Evolutionary conservation across 2,113 vertebrate species (phyloP).

Genomic region (Cryptotis parvus): DNA sequence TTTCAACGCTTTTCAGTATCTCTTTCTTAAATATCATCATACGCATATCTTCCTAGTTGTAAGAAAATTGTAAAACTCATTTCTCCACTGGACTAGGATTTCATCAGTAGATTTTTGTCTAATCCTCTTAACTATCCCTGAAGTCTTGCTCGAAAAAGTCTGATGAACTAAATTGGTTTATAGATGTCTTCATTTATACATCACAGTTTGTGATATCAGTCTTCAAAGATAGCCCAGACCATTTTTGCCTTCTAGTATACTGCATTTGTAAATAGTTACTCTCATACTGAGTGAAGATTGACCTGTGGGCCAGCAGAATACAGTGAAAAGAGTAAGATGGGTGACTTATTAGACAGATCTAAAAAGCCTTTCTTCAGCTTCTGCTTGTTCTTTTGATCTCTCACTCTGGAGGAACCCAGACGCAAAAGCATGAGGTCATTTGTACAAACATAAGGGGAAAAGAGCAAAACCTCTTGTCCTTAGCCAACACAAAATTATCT

Average conservation of each 20-base stretch:
- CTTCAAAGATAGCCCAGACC: background rate
- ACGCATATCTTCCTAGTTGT: background rate
- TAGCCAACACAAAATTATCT: background rate
- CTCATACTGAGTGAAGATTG: background rate
- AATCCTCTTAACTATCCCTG: background rate
- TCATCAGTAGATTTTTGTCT: conserved; percentile 20
- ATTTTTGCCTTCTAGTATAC: background rate
- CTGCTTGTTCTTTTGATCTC: background rate
- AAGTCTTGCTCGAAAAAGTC: background rate
- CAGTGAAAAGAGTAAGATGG: background rate
- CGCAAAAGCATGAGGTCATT: background rate
- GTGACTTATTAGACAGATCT: background rate
- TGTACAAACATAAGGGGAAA: background rate
- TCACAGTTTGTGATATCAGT: background rate
- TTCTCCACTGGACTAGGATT: background rate
- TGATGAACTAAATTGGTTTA: background rate
- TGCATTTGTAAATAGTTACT: background rate
- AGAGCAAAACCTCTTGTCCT: background rate
- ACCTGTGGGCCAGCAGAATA: background rate
- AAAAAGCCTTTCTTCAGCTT: background rate
- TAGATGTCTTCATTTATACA: background rate
- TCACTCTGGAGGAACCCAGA: background rate
- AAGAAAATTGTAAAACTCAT: background rate
- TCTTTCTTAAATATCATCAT: background rate
- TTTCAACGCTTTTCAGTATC: too few relatives aligned